Conservation (phyloP, 1,140 invertebrate genomes). For the Ylistrum balloti region DNA sequence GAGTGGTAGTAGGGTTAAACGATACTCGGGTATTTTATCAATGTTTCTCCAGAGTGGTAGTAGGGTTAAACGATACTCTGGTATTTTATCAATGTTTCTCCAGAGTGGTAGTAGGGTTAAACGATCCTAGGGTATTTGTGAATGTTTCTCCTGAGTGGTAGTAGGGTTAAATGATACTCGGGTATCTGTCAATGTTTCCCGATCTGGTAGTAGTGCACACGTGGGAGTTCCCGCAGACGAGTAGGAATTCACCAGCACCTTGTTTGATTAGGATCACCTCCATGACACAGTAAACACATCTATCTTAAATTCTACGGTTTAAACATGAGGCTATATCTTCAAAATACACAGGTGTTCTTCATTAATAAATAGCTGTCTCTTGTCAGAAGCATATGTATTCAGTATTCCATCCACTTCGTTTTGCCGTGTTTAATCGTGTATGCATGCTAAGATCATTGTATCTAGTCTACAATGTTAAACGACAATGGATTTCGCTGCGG, state of each 20-base stretch:
- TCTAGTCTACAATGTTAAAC: slow-evolving; percentile 13
- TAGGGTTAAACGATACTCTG: too few relatives aligned
- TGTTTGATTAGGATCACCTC: slow-evolving; percentile 18
- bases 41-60: too few relatives aligned
- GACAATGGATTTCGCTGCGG: slow-evolving; percentile 5
- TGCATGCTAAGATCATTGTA: slow-evolving; percentile 19
- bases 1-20: too few relatives aligned
- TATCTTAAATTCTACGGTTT: slow-evolving; percentile 16
- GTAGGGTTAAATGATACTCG: background rate
- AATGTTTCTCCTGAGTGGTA: background rate
- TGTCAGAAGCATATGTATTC: background rate
- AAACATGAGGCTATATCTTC: slow-evolving; percentile 27
- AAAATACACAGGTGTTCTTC: slow-evolving; percentile 38
- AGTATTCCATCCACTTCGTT: background rate
- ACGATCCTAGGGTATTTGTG: background rate
- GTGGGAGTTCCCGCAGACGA: slow-evolving; percentile 27
- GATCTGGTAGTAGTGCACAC: background rate
- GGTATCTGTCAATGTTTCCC: background rate
- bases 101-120: background rate
- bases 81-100: background rate
- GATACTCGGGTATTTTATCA: too few relatives aligned
- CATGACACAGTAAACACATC: slow-evolving; percentile 3
- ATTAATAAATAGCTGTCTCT: slow-evolving; percentile 18
- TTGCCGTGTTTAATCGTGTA: background rate
- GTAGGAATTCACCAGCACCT: slow-evolving; percentile 9